Evolutionary conservation across 2,888 invertebrate genomes (phyloP), one percentile per base, ranked within the genome.

Genomic region (Meghimatium bilineatum): DNA sequence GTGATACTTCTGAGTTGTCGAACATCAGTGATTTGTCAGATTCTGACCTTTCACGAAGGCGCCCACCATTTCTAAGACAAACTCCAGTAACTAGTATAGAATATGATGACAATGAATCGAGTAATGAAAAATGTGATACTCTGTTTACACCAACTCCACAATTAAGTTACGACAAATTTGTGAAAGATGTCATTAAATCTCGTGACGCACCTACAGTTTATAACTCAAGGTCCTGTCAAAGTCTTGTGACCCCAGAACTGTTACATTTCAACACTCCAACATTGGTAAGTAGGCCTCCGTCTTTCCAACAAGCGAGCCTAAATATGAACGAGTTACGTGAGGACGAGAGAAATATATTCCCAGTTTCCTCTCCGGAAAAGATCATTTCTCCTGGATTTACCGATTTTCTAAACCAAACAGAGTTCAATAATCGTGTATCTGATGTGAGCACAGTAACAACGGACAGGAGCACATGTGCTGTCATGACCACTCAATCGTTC

Each of bases 11-110:
- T 8, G 78, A 71, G 26, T 10, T 69, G 60, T 71, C 78, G 12
- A 83, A 52, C 49, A 63, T 67, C 75, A 82, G 75, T 36, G 72
- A 79, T 49, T 38, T 72, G 0, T 83, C 83, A 5, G 83, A 71
- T 14, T 49, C 36, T 34, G 79, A 72, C 34, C 32, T 1, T 14
- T 26, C 72, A 12, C 56, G 83, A 20, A 66, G 78, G n/a, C 71
- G 83, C 10, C 83, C 83, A 34, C 78, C 60, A 14, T 79, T 56
- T 26, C 34, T 78, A 23, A 63, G 83, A 49, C 79, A 79, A 66
- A 72, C 72, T 6, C 78, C 78, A 67, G 78, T 78, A 36, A 78
- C 67, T 63, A 63, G 67, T 44, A 29, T 49, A 8, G 78, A 78
- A 49, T 34, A 67, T 10, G 66, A 78, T 29, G 67, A 78, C 10